Base-by-base conservation (phyloP, 1,140 invertebrate species). In the Drosophila ananassae region DNA sequence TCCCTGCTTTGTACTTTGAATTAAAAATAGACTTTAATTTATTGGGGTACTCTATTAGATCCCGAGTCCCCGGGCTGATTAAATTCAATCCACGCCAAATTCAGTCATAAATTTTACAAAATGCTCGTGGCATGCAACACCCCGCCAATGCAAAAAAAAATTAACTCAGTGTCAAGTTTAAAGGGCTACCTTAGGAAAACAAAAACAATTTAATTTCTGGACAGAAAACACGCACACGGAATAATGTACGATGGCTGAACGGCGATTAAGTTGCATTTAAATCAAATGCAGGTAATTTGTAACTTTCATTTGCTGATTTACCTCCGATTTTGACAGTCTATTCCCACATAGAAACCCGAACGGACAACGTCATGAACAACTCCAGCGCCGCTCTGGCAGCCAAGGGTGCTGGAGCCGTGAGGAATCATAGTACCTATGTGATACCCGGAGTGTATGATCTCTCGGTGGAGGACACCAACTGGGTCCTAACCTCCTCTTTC, bases 401-500 rank as follows among this genome's bases (percentile, higher is more conserved):
- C 85, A 90, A 24, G 77, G 79, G 17, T 30, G 28, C 13, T 7
- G 41, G 4, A 12, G 34, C 78, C 1, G 22, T 57, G 6, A 67
- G 90, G 12, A 92, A 92, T 69, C 66, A 69, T 30, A 89, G 89
- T 55, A 91, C 80, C 47, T 92, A 92, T 90, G 89, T 92, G 1
- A 92, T 92, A 91, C 74, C 93, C 63, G 66, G 94, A 74, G 72
- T 93, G 54, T 72, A 93, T 76, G 30, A 92, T 78, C 92, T 93
- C 34, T 94, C 95, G 60, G 93, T 95, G 0, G 97, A 98, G 92
- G 98, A 99, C 77, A 96, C 97, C 12, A 97, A 96, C 71, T 98
- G 98, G 97, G 97, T 98, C 48, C 93, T 98, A 22, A 98, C 97
- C 0, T 97, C 96, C 53, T 96, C 97, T 1, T 98, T 99, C 89